Evolutionary conservation across 2,113 vertebrate genomes (phyloP).

Genomic region (Hippocampus barbouri): DNA sequence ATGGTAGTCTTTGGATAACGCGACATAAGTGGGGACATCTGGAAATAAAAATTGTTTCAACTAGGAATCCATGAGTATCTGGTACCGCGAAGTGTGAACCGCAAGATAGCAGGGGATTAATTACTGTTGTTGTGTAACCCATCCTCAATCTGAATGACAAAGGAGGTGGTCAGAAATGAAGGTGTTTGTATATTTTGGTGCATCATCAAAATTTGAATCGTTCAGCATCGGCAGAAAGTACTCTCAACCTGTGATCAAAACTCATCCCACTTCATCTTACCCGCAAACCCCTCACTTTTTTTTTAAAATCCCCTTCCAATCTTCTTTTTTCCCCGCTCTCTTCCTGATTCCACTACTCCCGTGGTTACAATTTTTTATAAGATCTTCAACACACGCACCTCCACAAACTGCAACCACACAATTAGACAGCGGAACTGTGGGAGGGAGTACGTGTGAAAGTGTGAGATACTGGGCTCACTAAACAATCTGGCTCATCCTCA

Average conservation of each 20-base stretch:
- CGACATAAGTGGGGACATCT: no score
- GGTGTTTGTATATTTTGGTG: background rate
- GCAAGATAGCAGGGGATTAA: no score
- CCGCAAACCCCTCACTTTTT: slow-evolving; percentile 15
- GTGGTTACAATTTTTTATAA: slow-evolving; percentile 87
- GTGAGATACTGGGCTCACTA: slow-evolving; percentile 78
- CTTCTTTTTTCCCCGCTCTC: slow-evolving; percentile 45
- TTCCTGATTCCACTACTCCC: slow-evolving; percentile 57
- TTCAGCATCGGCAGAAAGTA: background rate
- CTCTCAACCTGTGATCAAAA: slow-evolving; percentile 12
- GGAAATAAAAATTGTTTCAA: no score
- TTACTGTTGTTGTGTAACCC: no score
- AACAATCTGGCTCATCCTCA: slow-evolving; percentile 66
- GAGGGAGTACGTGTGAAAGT: slow-evolving; percentile 87
- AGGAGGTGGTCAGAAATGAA: no score
- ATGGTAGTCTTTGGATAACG: no score
- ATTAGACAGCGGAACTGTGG: slow-evolving; percentile 77
- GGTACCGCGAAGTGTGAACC: no score
- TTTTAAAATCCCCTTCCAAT: slow-evolving; percentile 18
- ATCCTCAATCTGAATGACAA: no score
- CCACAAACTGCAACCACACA: slow-evolving; percentile 76
- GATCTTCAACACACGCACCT: slow-evolving; percentile 79
- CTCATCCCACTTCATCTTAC: slow-evolving; percentile 21
- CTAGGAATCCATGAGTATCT: no score
- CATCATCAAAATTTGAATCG: background rate